phyloP scores from a whole-genome alignment of 2,888 invertebrate species.

The Orchestes rusci region DNA sequence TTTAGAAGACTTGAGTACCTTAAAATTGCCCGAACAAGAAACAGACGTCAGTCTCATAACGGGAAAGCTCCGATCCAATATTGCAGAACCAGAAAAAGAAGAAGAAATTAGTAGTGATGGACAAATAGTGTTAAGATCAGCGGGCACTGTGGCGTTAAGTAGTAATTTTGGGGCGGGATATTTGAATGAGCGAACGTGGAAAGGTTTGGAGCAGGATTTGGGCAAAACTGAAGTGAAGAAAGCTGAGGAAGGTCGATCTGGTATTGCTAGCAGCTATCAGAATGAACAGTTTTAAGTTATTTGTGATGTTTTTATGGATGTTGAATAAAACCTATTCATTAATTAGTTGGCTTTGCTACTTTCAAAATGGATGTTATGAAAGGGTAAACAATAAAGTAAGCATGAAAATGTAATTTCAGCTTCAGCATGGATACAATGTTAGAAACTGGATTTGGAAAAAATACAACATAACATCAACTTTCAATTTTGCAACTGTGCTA shows the following conservation, averaged over 20 bases:
- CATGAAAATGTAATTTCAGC: no score
- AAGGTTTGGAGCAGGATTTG: conserved; percentile 75
- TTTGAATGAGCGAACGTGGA: conserved; percentile 68
- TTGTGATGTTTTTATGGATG: neutral
- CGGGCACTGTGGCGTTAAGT: conserved; percentile 46
- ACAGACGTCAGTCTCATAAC: conserved; percentile 69
- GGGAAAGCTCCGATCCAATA: conserved; percentile 50
- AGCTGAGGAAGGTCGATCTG: conserved; percentile 65
- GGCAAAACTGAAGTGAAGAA: conserved; percentile 64
- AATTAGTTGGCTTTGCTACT: no score
- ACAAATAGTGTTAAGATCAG: conserved; percentile 40
- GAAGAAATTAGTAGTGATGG: neutral
- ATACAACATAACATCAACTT: no score
- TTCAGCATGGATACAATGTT: no score
- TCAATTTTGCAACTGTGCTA: no score
- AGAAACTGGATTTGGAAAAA: no score
- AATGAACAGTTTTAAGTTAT: conserved; percentile 46
- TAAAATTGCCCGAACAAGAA: conserved; percentile 25
- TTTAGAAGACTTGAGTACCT: conserved; percentile 19
- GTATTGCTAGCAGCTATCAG: conserved; percentile 65
- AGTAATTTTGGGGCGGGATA: conserved; percentile 55
- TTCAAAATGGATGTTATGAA: no score
- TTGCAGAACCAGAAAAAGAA: conserved; percentile 10
- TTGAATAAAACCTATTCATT: neutral
- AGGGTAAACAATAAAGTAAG: no score